phyloP scores from a whole-genome alignment of 2,113 vertebrate species.

The Andinoacara biseriatus region DNA sequence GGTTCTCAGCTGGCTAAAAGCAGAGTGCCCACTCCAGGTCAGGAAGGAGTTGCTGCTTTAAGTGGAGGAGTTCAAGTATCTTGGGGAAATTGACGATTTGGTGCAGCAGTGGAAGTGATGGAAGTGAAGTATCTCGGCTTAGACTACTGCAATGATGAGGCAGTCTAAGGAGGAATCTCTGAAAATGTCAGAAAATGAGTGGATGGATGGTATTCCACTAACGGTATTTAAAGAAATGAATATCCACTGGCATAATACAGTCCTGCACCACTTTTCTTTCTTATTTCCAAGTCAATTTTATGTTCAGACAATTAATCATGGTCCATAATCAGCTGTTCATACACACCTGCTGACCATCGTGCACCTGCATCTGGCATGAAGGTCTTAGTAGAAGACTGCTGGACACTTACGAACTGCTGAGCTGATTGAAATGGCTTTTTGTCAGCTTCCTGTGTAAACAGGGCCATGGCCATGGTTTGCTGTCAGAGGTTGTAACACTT shows the following conservation, averaged over 20 bases:
- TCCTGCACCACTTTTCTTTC: background rate
- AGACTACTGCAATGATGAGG: background rate
- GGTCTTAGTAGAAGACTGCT: too few relatives aligned
- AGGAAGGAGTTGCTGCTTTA: background rate
- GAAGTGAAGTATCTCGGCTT: background rate
- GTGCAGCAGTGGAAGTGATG: background rate
- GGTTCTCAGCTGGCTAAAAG: background rate
- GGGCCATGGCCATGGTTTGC: background rate
- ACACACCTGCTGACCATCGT: background rate
- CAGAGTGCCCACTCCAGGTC: background rate
- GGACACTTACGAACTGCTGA: background rate
- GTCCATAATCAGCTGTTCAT: background rate
- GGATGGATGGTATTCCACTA: background rate
- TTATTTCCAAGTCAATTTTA: accelerated
- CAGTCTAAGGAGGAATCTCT: background rate
- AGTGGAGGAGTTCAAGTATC: background rate
- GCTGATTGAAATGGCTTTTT: background rate
- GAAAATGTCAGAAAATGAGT: background rate
- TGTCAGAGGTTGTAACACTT: background rate
- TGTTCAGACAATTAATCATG: background rate
- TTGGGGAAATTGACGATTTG: background rate
- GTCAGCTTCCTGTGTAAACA: background rate
- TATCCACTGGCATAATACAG: background rate
- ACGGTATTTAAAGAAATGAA: background rate
- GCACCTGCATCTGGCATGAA: background rate